These are phyloP conservation scores for Myioborus melanocephalus DNA, from an alignment of 2,797 vertebrate species.

Conservation along the genomic window DNA sequence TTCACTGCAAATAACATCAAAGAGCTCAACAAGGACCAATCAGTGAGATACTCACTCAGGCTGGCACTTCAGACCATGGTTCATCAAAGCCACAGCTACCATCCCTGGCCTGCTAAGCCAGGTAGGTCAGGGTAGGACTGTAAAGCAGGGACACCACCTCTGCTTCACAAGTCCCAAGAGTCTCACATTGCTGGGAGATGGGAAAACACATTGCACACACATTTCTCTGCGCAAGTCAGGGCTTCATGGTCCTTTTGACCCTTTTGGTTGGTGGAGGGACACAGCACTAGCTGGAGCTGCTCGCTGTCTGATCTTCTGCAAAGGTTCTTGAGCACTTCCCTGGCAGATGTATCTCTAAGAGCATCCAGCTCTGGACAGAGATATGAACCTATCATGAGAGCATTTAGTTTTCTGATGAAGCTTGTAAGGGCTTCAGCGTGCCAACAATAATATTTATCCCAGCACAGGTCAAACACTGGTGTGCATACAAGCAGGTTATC, in stretches of 20 bases:
- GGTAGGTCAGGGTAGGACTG: not conserved
- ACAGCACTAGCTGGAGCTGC: not conserved
- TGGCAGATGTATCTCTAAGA: not conserved
- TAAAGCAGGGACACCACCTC: not conserved
- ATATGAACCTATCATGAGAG: not conserved
- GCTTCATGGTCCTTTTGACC: not conserved
- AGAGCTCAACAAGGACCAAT: not conserved
- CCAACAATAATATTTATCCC: not conserved
- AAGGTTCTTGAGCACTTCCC: not conserved
- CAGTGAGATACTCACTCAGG: not conserved
- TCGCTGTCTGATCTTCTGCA: not conserved
- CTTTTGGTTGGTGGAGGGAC: not conserved
- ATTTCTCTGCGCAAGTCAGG: not conserved
- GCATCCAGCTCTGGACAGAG: not conserved
- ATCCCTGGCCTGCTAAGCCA: not conserved
- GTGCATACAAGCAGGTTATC: not conserved
- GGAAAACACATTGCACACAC: not conserved
- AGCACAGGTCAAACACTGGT: not conserved
- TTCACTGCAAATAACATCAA: not conserved
- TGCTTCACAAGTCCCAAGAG: not conserved
- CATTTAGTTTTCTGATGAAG: not conserved
- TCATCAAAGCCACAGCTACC: not conserved
- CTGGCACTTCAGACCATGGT: not conserved
- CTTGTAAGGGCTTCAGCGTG: not conserved
- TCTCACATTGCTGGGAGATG: not conserved